Conservation (phyloP, 1,140 invertebrate genomes). For the Drosophila paulistorum region DNA sequence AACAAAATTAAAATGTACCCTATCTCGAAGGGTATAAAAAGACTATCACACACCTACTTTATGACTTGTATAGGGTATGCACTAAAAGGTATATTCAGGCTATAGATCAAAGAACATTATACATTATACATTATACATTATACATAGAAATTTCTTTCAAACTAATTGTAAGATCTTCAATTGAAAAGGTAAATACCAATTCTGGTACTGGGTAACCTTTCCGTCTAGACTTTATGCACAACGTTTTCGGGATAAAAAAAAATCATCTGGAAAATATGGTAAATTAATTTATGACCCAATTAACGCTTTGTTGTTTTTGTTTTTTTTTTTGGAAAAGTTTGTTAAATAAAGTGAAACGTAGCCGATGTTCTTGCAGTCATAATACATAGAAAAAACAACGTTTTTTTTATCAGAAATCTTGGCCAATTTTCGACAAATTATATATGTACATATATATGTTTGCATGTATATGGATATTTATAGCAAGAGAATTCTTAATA, state of each 20-base stretch:
- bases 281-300: constrained; percentile 75
- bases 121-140: no score
- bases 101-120: constrained; percentile 35
- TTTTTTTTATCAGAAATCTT: constrained; percentile 62
- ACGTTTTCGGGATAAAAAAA: constrained; percentile 26
- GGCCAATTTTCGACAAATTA: constrained; percentile 60
- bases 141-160: constrained; percentile 5
- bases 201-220: neutral
- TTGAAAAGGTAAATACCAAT: no score
- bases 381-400: constrained; percentile 46
- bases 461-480: constrained; percentile 9
- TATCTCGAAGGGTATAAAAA: neutral
- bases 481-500: constrained; percentile 39
- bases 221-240: neutral
- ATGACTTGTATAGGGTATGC: neutral
- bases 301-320: constrained; percentile 46
- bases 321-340: constrained; percentile 41
- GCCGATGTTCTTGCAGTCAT: constrained; percentile 10
- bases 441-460: constrained; percentile 42
- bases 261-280: constrained; percentile 63
- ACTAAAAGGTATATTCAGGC: neutral
- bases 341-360: constrained; percentile 3
- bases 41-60: constrained; percentile 23
- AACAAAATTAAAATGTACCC: no score
- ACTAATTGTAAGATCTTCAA: no score